Conservation (phyloP, 2,888 invertebrate species). For the Anorthoa munda region DNA sequence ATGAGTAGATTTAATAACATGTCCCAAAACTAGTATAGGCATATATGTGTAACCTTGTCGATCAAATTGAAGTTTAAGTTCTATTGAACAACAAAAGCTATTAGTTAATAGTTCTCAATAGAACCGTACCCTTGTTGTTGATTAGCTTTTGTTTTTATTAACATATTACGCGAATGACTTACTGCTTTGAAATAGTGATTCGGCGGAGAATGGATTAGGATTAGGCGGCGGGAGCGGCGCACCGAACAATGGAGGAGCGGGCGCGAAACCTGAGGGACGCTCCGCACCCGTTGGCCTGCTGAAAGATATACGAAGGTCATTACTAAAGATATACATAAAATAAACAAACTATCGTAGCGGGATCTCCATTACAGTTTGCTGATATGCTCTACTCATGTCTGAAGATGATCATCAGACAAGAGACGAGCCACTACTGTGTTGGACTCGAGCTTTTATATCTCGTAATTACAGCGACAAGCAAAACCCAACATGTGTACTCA, state of each 20-base stretch:
- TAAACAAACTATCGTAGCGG: background rate
- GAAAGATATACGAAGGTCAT: constrained; percentile 49
- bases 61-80: no score
- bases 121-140: background rate
- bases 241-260: constrained; percentile 93
- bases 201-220: constrained; percentile 96
- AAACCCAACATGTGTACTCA: constrained; percentile 75
- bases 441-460: background rate
- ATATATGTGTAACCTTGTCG: no score
- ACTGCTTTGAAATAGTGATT: constrained; percentile 96
- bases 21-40: no score
- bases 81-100: no score
- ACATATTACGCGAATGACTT: constrained; percentile 82
- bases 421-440: background rate
- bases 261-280: constrained; percentile 91
- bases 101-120: background rate
- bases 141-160: background rate
- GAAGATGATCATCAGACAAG: background rate
- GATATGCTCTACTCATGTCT: background rate
- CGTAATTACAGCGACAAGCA: background rate
- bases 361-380: background rate
- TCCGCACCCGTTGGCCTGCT: constrained; percentile 88
- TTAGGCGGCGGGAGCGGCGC: constrained; percentile 92
- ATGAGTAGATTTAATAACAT: no score
- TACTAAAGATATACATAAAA: background rate